Evolutionary conservation across 1,140 invertebrate genomes (phyloP), one percentile per base, ranked within the genome.

Genomic region (Notospermus geniculatus): DNA sequence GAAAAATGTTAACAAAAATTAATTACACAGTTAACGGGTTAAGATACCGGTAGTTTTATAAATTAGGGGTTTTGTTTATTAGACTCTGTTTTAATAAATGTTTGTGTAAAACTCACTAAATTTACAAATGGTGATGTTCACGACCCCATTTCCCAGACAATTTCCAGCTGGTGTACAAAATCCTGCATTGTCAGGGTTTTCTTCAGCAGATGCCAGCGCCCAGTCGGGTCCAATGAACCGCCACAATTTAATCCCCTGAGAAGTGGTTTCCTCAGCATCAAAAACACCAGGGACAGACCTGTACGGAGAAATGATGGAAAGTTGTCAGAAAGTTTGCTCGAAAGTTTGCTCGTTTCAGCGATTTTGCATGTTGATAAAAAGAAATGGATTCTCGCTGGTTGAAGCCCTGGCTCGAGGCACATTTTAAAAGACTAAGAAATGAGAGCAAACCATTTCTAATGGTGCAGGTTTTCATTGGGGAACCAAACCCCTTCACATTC

Each of bases 181-280:
- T 2, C 79, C 79, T 22, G 65, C 62, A 62, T 81, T 81, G 61
- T 75, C 73, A 2, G 78, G 78, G 50, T 80, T 80, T 0, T 66
- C 57, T 1, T 71, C 71, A 9, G 61, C 68, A 63, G 75, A 78
- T 2, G 61, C 66, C 43, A 80, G 64, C 19, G 73, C 70, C 2
- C 59, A 55, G n/a, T 45, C 23, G 2, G 69, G 58, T 2, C 71
- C 71, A 15, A 62, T 64, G 64, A 68, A 81, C 15, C 77, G 64
- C 55, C 71, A 67, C 7, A 79, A 54, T 19, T 54, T 27, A 39
- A 81, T 76, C 2, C 69, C 72, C 39, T 76, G 68, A 2, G 61
- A n/a, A 0, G 66, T 64, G 19, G 67, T 63, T 0, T 70, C 68
- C 50, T 72, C 69, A n/a, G 57, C 62, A 25, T 57, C 57, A 61